Conservation (phyloP, 2,113 vertebrate species). For the Orientallactaga bullata region DNA sequence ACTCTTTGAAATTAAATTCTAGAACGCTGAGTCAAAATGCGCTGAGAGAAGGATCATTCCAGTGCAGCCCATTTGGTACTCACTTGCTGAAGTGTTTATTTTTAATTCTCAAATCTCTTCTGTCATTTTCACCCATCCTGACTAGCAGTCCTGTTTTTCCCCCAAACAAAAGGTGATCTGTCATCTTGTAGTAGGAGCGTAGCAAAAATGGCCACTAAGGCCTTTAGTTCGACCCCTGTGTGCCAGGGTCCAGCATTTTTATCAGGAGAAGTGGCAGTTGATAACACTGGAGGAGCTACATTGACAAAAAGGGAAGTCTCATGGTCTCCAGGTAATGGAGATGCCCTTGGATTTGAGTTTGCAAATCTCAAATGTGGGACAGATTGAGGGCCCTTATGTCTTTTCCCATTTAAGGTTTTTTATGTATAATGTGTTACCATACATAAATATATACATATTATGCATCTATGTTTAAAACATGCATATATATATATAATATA, state of each 20-base stretch:
- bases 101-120: not conserved
- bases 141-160: not conserved
- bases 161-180: not conserved
- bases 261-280: not conserved
- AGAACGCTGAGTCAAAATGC: not conserved
- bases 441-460: no score
- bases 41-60: accelerated
- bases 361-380: no score
- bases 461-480: not conserved
- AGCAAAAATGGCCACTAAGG: not conserved
- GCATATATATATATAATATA: not conserved
- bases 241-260: not conserved
- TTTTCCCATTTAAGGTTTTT: no score
- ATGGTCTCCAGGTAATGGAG: no score
- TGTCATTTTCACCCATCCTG: not conserved
- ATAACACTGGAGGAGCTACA: no score
- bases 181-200: not conserved
- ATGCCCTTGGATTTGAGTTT: no score
- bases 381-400: no score
- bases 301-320: no score
- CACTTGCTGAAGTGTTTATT: not conserved
- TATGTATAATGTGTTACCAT: no score
- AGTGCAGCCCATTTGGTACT: not conserved
- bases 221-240: not conserved
- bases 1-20: not conserved